phyloP scores from a whole-genome alignment of 2,797 vertebrate species.

The Myotis daubentonii region DNA sequence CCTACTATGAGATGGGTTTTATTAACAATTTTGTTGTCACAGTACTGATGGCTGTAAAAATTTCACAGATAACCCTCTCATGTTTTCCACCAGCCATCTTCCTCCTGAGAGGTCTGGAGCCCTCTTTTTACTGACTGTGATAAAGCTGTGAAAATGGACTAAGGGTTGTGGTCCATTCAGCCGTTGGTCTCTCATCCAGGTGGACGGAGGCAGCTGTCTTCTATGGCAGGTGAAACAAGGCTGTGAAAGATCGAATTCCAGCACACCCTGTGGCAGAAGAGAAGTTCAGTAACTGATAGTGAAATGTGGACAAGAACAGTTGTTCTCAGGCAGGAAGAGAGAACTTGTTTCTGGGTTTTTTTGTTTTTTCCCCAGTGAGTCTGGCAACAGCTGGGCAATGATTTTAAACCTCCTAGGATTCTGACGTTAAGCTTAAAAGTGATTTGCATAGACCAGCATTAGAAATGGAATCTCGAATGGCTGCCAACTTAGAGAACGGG shows the following conservation, averaged over 20 bases:
- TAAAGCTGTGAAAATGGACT: neutral
- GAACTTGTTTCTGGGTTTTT: constrained; percentile 42
- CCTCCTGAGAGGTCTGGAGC: neutral
- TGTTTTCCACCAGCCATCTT: neutral
- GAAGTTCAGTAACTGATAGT: neutral
- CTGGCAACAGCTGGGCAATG: constrained; percentile 80
- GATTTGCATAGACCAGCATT: constrained; percentile 79
- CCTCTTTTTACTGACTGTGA: neutral
- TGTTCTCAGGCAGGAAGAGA: constrained; percentile 55
- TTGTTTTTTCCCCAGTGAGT: constrained; percentile 4
- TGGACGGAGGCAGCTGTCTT: neutral
- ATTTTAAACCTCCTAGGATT: constrained; percentile 78
- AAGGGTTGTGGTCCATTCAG: neutral
- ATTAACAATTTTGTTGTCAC: neutral
- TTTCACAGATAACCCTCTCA: neutral
- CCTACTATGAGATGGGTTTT: neutral
- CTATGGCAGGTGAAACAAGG: neutral
- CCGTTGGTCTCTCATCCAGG: neutral
- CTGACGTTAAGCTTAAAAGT: constrained; percentile 79
- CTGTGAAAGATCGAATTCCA: constrained; percentile 5
- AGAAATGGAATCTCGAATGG: constrained; percentile 71
- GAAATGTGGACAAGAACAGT: neutral
- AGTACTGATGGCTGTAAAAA: neutral
- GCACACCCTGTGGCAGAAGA: neutral
- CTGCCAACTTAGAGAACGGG: constrained; percentile 79